Evolutionary conservation across 2,797 vertebrate genomes (phyloP).

Genomic region (Microctenopoma stevenorrisi): DNA sequence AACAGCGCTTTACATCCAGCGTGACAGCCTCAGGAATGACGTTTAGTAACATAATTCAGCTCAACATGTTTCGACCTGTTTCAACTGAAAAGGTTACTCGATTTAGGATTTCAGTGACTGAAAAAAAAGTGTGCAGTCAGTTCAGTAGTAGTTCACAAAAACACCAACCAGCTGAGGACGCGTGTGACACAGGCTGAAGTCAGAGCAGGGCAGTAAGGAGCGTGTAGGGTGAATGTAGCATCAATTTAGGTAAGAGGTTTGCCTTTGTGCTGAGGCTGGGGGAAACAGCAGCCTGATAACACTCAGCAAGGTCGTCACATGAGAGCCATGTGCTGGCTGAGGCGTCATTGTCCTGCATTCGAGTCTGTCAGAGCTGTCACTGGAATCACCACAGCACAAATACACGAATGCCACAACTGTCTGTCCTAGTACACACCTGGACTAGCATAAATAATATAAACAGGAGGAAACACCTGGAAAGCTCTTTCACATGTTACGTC

Average conservation of each 20-base stretch:
- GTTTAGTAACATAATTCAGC: background rate
- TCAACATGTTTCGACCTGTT: background rate
- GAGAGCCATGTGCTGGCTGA: constrained; percentile 51
- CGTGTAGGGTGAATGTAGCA: constrained; percentile 12
- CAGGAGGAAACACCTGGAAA: background rate
- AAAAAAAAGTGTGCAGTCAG: no score
- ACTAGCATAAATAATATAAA: background rate
- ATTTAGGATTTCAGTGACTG: background rate
- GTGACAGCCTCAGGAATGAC: background rate
- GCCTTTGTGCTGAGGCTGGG: constrained; percentile 39
- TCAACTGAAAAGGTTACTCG: background rate
- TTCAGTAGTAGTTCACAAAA: background rate
- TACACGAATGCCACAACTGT: background rate
- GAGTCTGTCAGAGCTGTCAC: constrained; percentile 19
- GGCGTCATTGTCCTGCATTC: constrained; percentile 9
- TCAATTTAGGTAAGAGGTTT: constrained; percentile 19
- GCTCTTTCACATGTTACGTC: background rate
- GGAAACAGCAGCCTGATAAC: constrained; percentile 25
- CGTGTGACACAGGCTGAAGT: background rate
- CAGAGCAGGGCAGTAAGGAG: background rate
- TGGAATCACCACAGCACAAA: background rate
- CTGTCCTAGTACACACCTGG: background rate
- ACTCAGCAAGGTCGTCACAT: constrained; percentile 60
- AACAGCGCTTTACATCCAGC: background rate
- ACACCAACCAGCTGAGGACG: background rate